Evolutionary conservation across 1,140 invertebrate species (phyloP), one percentile per base, ranked within the genome.

Genomic region (Lepidurus packardi): DNA sequence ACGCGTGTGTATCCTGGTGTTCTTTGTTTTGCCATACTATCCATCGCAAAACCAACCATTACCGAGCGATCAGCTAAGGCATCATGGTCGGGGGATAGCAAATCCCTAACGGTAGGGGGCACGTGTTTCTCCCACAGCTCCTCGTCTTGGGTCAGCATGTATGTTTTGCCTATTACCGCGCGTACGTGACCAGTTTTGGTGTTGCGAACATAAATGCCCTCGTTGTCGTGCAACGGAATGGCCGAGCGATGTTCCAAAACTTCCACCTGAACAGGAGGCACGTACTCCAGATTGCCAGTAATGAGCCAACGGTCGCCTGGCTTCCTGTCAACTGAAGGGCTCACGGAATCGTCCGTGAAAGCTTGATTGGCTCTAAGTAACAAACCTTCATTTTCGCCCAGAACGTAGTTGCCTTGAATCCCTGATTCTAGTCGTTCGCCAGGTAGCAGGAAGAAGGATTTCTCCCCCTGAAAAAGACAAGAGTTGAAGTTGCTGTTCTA

Each of bases 251-350:
- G 84, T 65, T 83, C 83, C 4, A 88, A 81, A 34, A 88, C 86
- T 80, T 88, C 87, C 7, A 88, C 87, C 81, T 88, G 85, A 21
- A 86, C 86, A 25, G 86, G 84, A 43, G 87, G 87, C 10, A 88
- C 86, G 82, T 88, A 88, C 80, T 88, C 87, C 65, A 81, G 81
- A 8, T 87, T 87, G 25, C 87, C 87, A 21, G 84, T 80, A 76
- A 88, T 86, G 86, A 88, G 87, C 87, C 87, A 88, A 43, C 84
- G 81, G 77, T 88, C 87, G 65, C 87, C 87, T 43, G 87, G 86
- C 24, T 83, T 81, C 7, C 86, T 81, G 43, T 81, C 80, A 16
- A 82, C 76, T 8, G 79, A 42, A 79, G 83, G 78, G 16, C 8
- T 21, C 13, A 9, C 3, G 6, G 53, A 65, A 65, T 65, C 53